Evolutionary conservation across 2,113 vertebrate species (phyloP), one percentile per base, ranked within the genome.

Genomic region (Gambusia holbrooki): DNA sequence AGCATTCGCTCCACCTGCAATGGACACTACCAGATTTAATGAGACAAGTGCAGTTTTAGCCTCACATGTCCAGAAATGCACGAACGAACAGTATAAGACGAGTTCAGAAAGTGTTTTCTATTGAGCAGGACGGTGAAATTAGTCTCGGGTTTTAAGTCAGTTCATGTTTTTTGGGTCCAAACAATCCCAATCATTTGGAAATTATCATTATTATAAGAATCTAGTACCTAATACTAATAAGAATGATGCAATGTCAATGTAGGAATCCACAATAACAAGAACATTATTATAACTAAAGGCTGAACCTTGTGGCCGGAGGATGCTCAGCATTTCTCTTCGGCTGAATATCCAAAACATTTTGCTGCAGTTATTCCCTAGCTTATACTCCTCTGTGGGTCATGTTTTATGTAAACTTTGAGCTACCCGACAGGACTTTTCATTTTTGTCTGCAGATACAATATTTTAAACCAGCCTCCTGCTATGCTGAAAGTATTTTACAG

Each of bases 1-100:
- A 2, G 25, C 25, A 68, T 30, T 27, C 35, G 45, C 2, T 14
- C 45, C 65, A 37, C 42, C 58, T 65, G 69, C 15, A 64, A 62
- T 37, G 5, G 14, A 45, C 28, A 62, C 71, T 15, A 32, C 29
- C 65, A n/a, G 0, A 74, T 75, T 74, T 69, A 66, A 58, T 72
- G 27, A 45, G 71, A 30, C 15, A 11, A 58, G 22, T n/a, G 17
- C 32, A 5, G 8, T 27, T 37, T 37, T n/a, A 13, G 35, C n/a
- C 19, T 72, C 51, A n/a, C 51, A 9, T 58, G 25, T 58, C 9
- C 5, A n/a, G 51, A 9, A n/a, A 9, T 37, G 35, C 35, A 37
- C 12, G 10, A 37, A 11, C 35, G 11, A 37, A 37, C 35, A 2
- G 10, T 11, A 11, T 11, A 2, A 37, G 35, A 37, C 35, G 35